phyloP scores from a whole-genome alignment of 2,888 invertebrate genomes.

The Eilema griseolum region DNA sequence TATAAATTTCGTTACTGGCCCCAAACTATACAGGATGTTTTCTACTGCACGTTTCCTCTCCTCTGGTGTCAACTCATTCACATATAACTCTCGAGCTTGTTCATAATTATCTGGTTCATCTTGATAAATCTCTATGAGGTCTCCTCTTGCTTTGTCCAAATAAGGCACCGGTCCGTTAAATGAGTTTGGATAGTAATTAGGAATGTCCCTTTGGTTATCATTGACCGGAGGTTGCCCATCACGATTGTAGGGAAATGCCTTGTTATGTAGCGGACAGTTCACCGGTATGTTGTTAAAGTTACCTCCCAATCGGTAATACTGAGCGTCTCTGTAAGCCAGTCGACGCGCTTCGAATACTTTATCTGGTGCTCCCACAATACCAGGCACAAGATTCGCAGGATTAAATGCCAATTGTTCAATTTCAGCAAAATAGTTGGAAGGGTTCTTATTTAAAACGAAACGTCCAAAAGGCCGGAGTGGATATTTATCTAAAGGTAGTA shows the following conservation, averaged over 20 bases:
- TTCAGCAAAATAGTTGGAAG: slow-evolving; percentile 96
- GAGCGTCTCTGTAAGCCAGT: slow-evolving; percentile 95
- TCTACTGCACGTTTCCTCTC: slow-evolving; percentile 91
- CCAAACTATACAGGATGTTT: slow-evolving; percentile 86
- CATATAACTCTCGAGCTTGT: slow-evolving; percentile 93
- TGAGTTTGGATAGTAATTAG: slow-evolving; percentile 98
- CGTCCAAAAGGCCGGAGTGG: slow-evolving; percentile 94
- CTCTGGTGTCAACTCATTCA: slow-evolving; percentile 90
- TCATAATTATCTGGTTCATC: slow-evolving; percentile 95
- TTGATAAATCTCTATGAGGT: slow-evolving; percentile 84
- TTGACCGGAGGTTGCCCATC: slow-evolving; percentile 93
- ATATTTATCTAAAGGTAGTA: slow-evolving; percentile 92
- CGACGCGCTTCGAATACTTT: slow-evolving; percentile 95
- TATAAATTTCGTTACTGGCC: slow-evolving; percentile 8
- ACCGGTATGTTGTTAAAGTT: slow-evolving; percentile 97
- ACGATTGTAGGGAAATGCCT: slow-evolving; percentile 92
- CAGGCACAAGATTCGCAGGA: slow-evolving; percentile 95
- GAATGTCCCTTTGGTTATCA: slow-evolving; percentile 94
- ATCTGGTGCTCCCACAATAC: slow-evolving; percentile 96
- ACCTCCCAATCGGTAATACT: slow-evolving; percentile 93
- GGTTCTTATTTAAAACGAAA: slow-evolving; percentile 94
- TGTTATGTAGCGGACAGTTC: slow-evolving; percentile 94
- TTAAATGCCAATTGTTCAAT: slow-evolving; percentile 96
- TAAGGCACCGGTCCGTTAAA: slow-evolving; percentile 93
- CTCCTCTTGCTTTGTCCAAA: slow-evolving; percentile 83